Conservation (phyloP, 2,888 invertebrate genomes). For the Opisthograptis luteolata region DNA sequence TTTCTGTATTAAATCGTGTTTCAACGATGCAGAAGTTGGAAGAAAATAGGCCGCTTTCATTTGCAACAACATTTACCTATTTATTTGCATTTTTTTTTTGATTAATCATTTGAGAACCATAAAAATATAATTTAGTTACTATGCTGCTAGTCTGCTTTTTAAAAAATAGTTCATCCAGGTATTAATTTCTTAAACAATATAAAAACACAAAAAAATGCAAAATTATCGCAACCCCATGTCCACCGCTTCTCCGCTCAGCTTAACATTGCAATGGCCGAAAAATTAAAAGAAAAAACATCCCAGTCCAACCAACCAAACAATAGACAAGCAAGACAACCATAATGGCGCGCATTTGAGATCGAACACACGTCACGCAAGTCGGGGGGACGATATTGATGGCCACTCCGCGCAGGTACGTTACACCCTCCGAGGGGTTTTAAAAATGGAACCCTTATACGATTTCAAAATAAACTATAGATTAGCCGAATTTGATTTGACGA, state of each 20-base stretch:
- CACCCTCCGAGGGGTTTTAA: conserved; percentile 53
- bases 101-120: too few relatives aligned
- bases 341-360: conserved; percentile 56
- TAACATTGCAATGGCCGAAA: neutral
- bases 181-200: too few relatives aligned
- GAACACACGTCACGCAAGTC: conserved; percentile 55
- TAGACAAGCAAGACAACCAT: conserved; percentile 53
- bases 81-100: too few relatives aligned
- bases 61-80: too few relatives aligned
- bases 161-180: too few relatives aligned
- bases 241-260: neutral
- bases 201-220: neutral
- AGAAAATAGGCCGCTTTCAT: conserved; percentile 28
- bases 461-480: conserved; percentile 27
- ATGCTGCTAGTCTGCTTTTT: too few relatives aligned
- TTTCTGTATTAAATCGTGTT: conserved; percentile 51
- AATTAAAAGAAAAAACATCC: conserved; percentile 3
- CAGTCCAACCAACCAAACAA: conserved; percentile 35
- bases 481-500: conserved; percentile 9
- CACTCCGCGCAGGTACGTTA: conserved; percentile 69
- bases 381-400: conserved; percentile 66
- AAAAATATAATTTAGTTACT: too few relatives aligned
- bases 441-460: conserved; percentile 47
- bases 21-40: conserved; percentile 42
- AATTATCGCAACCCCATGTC: neutral